Evolutionary conservation across 2,888 invertebrate species (phyloP).

Genomic region (Luffia ferchaultella): DNA sequence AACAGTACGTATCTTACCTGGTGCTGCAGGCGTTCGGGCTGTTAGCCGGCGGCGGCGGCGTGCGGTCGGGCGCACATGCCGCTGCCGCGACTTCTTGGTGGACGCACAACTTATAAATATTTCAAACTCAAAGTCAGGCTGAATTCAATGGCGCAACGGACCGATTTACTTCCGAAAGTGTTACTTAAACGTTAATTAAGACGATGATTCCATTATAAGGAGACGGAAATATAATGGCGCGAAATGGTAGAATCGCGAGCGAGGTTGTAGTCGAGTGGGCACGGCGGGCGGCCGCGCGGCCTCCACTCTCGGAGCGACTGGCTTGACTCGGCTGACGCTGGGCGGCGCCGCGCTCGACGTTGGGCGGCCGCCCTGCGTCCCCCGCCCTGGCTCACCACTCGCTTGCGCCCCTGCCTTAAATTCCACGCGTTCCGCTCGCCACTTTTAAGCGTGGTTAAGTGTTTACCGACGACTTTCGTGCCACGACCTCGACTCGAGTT

Average conservation of each 20-base stretch:
- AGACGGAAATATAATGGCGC: conserved; percentile 1
- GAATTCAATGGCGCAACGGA: too few relatives aligned
- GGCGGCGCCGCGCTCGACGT: conserved; percentile 24
- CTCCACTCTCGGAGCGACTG: not conserved
- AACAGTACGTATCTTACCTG: conserved; percentile 40
- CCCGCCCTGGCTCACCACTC: conserved; percentile 35
- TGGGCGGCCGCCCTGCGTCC: conserved; percentile 35
- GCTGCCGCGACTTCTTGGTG: not conserved
- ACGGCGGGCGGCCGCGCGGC: conserved; percentile 13
- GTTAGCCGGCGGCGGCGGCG: conserved; percentile 11
- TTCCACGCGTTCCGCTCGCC: conserved; percentile 32
- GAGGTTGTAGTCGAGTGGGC: too few relatives aligned
- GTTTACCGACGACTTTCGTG: conserved; percentile 1
- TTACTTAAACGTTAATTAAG: not conserved
- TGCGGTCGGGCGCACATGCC: conserved; percentile 31
- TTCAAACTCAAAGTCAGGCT: not conserved
- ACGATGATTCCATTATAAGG: not conserved
- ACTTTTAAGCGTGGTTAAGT: conserved; percentile 23
- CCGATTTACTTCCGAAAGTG: too few relatives aligned
- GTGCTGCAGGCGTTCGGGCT: conserved; percentile 22
- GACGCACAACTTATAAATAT: not conserved
- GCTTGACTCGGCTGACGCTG: conserved; percentile 22
- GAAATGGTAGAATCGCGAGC: not conserved
- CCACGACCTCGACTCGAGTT: not conserved
- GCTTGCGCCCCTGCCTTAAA: conserved; percentile 33